These are phyloP conservation scores for Psephotus haematonotus DNA, from an alignment of 2,113 vertebrate species.

Conservation along the genomic window DNA sequence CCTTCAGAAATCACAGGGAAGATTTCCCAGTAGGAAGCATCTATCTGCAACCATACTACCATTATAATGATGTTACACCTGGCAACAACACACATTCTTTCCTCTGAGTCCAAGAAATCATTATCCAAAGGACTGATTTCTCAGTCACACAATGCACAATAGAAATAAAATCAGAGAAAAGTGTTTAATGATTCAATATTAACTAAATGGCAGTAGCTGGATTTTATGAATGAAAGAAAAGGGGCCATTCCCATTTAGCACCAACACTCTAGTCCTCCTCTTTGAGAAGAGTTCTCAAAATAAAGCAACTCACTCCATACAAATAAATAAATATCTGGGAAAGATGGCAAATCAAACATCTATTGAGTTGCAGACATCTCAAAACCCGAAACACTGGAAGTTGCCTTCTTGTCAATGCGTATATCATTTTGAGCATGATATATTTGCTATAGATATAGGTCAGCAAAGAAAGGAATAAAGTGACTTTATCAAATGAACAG, in stretches of 20 bases:
- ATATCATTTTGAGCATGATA: not conserved
- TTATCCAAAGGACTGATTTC: not conserved
- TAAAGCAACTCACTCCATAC: not conserved
- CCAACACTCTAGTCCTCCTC: not conserved
- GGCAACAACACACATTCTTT: not conserved
- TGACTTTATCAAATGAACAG: not conserved
- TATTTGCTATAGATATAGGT: not conserved
- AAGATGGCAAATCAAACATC: not conserved
- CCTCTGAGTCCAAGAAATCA: not conserved
- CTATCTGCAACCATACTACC: not conserved
- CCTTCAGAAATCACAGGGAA: not conserved
- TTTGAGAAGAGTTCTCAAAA: not conserved
- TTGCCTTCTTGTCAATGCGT: not conserved
- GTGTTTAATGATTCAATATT: not conserved
- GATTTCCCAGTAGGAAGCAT: not conserved
- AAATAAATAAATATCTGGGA: not conserved
- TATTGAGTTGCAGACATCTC: not conserved
- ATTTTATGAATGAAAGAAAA: not conserved
- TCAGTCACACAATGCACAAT: not conserved
- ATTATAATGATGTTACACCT: not conserved
- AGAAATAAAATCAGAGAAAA: not conserved
- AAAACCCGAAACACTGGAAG: not conserved
- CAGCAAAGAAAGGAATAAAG: not conserved
- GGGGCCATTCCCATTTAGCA: not conserved
- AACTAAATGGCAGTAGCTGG: not conserved